phyloP scores from a whole-genome alignment of 1,140 invertebrate genomes.

The Drosophila saltans region DNA sequence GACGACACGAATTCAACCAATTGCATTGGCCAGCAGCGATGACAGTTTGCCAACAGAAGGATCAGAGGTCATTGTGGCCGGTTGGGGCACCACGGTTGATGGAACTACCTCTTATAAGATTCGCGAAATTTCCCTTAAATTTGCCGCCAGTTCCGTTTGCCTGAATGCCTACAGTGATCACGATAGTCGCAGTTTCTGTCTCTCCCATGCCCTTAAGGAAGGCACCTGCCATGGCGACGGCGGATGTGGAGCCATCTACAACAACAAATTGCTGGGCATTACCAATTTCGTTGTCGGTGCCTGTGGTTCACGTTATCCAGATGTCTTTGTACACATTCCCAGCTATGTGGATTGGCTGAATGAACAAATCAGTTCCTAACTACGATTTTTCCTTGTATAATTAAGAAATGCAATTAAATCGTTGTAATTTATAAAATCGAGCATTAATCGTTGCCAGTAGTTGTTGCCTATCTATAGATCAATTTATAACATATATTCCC shows the following conservation, averaged over 20 bases:
- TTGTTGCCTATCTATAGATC: too few species aligned
- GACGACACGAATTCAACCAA: conserved; percentile 42
- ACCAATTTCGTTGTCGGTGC: conserved; percentile 74
- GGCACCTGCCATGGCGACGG: conserved; percentile 76
- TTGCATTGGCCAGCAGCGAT: conserved; percentile 34
- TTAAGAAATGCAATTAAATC: neutral
- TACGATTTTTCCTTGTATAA: neutral
- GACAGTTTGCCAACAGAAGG: conserved; percentile 42
- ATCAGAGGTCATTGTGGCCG: conserved; percentile 43
- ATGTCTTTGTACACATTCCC: conserved; percentile 62
- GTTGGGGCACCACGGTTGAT: conserved; percentile 64
- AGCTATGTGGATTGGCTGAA: conserved; percentile 60
- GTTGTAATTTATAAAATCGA: too few species aligned
- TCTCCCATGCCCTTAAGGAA: conserved; percentile 64
- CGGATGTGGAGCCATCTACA: conserved; percentile 63
- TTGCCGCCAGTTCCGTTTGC: conserved; percentile 49
- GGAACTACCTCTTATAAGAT: conserved; percentile 64
- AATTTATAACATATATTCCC: too few species aligned
- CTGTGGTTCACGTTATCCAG: conserved; percentile 75
- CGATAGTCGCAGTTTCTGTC: conserved; percentile 52
- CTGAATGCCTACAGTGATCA: conserved; percentile 56
- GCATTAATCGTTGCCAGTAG: too few species aligned
- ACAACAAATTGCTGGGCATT: conserved; percentile 56
- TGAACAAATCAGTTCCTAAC: conserved; percentile 24
- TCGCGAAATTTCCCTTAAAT: conserved; percentile 32